phyloP scores from a whole-genome alignment of 2,797 vertebrate genomes.

The Poeciliopsis turneri region DNA sequence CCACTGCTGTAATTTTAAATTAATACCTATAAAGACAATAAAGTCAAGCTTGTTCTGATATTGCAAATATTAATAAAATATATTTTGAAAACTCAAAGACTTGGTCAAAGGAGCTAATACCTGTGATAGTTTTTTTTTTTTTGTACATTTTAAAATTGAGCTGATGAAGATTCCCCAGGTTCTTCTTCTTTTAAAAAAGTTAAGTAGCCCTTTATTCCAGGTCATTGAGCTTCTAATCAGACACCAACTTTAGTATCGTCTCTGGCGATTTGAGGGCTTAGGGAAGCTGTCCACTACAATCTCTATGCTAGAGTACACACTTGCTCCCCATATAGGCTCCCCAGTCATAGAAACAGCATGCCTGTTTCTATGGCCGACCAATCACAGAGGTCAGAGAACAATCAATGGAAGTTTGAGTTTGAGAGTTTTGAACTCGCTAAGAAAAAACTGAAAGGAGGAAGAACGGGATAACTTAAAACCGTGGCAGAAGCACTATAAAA shows the following conservation, averaged over 20 bases:
- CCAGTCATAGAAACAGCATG: conserved; percentile 53
- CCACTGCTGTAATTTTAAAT: not conserved
- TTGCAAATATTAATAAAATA: not conserved
- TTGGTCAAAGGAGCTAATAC: not conserved
- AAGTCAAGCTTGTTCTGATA: not conserved
- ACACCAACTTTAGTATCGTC: not conserved
- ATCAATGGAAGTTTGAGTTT: conserved; percentile 74
- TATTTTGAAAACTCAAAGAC: not conserved
- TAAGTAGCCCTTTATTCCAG: not conserved
- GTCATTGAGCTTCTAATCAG: not conserved
- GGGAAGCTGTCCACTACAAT: conserved; percentile 28
- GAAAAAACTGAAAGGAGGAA: conserved; percentile 6
- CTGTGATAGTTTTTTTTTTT: not conserved
- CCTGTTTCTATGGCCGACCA: conserved; percentile 43
- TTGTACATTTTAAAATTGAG: not conserved
- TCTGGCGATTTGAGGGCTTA: not conserved
- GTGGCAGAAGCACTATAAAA: not conserved
- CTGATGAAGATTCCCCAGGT: not conserved
- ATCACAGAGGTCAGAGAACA: conserved; percentile 62
- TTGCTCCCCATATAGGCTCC: conserved; percentile 35
- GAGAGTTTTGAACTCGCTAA: conserved; percentile 51
- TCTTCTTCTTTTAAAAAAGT: not conserved
- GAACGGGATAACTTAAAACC: not conserved
- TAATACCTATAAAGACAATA: not conserved
- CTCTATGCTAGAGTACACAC: not conserved